phyloP scores from a whole-genome alignment of 2,113 vertebrate genomes.

The Pseudopipra pipra region DNA sequence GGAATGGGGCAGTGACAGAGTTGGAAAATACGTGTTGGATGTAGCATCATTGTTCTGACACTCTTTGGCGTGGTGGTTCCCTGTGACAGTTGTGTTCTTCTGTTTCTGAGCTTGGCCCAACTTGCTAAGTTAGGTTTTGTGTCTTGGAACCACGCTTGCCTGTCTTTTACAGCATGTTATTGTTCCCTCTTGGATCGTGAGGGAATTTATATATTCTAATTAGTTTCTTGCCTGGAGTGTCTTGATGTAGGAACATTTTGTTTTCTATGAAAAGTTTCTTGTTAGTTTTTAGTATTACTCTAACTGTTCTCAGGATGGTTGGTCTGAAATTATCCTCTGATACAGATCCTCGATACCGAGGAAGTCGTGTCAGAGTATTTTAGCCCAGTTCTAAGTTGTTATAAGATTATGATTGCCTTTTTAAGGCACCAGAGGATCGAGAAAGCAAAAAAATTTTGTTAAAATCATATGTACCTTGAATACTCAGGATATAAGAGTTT shows the following conservation, averaged over 20 bases:
- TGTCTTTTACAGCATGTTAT: not conserved
- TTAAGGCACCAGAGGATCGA: not conserved
- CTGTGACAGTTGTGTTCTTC: not conserved
- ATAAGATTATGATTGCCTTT: not conserved
- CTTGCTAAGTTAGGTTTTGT: not conserved
- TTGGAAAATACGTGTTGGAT: accelerated
- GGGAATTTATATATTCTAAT: not conserved
- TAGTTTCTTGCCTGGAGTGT: not conserved
- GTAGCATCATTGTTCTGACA: not conserved
- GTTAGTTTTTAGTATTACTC: not conserved
- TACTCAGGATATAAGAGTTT: not conserved
- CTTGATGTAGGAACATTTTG: not conserved
- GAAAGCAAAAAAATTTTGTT: not conserved
- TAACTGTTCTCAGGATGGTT: not conserved
- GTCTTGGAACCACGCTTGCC: not conserved
- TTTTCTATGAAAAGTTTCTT: not conserved
- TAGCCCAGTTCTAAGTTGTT: not conserved
- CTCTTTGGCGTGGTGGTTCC: not conserved
- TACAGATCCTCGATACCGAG: not conserved
- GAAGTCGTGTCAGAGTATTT: not conserved
- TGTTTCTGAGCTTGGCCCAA: not conserved
- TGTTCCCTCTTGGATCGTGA: not conserved
- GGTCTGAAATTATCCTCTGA: not conserved
- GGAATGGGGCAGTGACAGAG: not conserved
- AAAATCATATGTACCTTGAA: not conserved